phyloP scores from a whole-genome alignment of 2,797 vertebrate genomes.

The Neosilurus mollespiculum region DNA sequence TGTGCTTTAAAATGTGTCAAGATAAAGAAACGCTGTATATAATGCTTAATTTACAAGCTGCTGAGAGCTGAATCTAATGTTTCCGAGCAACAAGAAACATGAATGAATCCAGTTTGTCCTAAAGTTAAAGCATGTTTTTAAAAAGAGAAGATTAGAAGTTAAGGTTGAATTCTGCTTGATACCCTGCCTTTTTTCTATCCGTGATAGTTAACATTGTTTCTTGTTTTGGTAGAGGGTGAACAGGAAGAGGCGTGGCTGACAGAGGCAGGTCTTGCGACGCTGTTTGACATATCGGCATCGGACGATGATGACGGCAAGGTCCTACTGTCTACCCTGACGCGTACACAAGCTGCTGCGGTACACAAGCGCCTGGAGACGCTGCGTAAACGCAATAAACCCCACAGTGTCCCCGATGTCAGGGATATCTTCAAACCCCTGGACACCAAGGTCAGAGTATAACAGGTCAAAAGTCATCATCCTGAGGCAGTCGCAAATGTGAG shows the following conservation, averaged over 20 bases:
- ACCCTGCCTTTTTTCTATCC: background rate
- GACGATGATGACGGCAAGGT: slow-evolving; percentile 82
- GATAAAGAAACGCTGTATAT: background rate
- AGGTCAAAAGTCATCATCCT: background rate
- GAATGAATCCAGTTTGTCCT: background rate
- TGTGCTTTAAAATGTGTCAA: background rate
- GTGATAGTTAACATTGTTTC: background rate
- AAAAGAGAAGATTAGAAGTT: background rate
- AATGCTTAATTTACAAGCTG: too few species aligned
- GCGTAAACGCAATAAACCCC: slow-evolving; percentile 86
- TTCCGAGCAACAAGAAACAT: background rate
- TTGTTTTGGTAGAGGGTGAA: slow-evolving; percentile 82
- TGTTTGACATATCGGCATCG: slow-evolving; percentile 79
- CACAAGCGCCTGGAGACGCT: slow-evolving; percentile 84
- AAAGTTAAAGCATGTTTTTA: too few species aligned
- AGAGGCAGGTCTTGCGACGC: slow-evolving; percentile 86
- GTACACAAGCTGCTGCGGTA: slow-evolving; percentile 88
- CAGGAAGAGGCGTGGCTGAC: slow-evolving; percentile 94
- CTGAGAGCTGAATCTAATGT: background rate
- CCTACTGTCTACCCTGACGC: slow-evolving; percentile 88
- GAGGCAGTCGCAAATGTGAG: background rate
- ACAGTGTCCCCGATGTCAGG: slow-evolving; percentile 90
- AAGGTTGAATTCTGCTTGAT: background rate
- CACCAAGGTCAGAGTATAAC: slow-evolving; percentile 59
- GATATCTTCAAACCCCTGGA: slow-evolving; percentile 86